Percentiles rank a stretch among this genome's conserved stretches.
phyloP scores from a whole-genome alignment of 23 tunicate species.

The Halocynthia aurantium region DNA sequence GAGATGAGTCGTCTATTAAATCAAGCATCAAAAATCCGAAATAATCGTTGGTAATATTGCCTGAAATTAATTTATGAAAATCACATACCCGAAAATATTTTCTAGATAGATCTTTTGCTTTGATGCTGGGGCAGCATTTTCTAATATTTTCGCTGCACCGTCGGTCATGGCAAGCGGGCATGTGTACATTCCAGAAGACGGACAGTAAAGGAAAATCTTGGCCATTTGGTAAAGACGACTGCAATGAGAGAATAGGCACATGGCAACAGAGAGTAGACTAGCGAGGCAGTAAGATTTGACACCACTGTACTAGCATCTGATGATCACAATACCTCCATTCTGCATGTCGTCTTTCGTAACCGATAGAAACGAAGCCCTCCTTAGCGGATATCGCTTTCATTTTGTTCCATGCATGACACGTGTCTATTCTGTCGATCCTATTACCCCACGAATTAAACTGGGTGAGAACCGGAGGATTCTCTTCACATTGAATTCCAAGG shows the following conservation, averaged over 20 bases:
- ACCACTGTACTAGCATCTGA: too few relatives aligned
- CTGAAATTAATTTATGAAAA: neutral
- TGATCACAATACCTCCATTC: slow-evolving; percentile 48
- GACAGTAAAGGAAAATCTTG: slow-evolving; percentile 61
- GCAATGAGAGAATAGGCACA: slow-evolving; percentile 2
- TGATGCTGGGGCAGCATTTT: slow-evolving; percentile 12
- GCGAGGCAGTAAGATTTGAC: too few relatives aligned
- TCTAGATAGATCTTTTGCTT: slow-evolving; percentile 12
- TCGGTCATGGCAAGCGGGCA: slow-evolving; percentile 97
- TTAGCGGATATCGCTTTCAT: slow-evolving; percentile 81
- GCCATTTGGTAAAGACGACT: slow-evolving; percentile 86
- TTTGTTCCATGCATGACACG: slow-evolving; percentile 66
- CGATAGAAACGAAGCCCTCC: slow-evolving; percentile 84
- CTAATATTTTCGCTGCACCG: slow-evolving; percentile 90
- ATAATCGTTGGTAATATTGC: neutral
- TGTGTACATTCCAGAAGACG: slow-evolving; percentile 82
- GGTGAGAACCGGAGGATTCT: slow-evolving; percentile 59
- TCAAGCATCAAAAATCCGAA: neutral
- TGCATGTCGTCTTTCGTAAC: slow-evolving; percentile 71
- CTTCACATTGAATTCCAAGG: slow-evolving; percentile 54
- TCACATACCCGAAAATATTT: slow-evolving; percentile 35
- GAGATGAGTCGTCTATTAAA: slow-evolving; percentile 47
- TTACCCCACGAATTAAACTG: slow-evolving; percentile 94
- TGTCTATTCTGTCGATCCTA: slow-evolving; percentile 67
- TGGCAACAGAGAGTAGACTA: neutral